Conservation (phyloP, 2,888 invertebrate species). For the Sepioteuthis lessoniana region DNA sequence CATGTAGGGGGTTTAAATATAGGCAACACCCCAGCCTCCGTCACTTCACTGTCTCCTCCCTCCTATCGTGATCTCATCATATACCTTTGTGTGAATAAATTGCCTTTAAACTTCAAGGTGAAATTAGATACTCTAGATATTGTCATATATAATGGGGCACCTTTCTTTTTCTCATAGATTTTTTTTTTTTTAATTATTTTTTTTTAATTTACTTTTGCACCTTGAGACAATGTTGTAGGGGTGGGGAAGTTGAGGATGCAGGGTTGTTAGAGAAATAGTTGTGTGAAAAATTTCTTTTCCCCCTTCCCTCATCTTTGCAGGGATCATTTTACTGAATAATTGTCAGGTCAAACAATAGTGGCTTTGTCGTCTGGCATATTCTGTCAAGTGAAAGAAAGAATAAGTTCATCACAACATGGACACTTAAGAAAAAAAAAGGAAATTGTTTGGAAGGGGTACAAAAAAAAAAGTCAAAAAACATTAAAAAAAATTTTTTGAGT, state of each 20-base stretch:
- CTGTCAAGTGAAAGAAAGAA: slow-evolving; percentile 35
- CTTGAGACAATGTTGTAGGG: background rate
- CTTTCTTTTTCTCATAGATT: background rate
- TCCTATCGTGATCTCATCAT: slow-evolving; percentile 42
- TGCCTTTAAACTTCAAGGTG: slow-evolving; percentile 45
- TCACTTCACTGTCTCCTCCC: background rate
- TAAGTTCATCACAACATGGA: slow-evolving; percentile 23
- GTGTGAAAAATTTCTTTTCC: background rate
- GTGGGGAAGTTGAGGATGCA: background rate
- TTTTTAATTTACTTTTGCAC: background rate
- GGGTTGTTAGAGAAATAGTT: background rate
- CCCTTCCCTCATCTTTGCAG: background rate
- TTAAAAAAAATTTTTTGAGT: background rate
- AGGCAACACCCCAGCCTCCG: background rate
- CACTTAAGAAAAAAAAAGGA: slow-evolving; percentile 6
- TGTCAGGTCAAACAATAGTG: slow-evolving; percentile 37
- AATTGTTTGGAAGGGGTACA: background rate
- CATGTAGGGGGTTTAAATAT: background rate
- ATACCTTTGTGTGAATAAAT: slow-evolving; percentile 47
- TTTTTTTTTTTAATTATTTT: background rate
- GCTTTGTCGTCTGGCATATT: slow-evolving; percentile 38
- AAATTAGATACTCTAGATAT: slow-evolving; percentile 41
- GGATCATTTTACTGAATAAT: slow-evolving; percentile 42
- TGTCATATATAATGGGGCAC: slow-evolving; percentile 40
- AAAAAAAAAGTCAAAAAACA: too few species aligned